These are phyloP conservation scores for Endotricha flammealis DNA, from an alignment of 2,888 invertebrate genomes.

Conservation along the genomic window DNA sequence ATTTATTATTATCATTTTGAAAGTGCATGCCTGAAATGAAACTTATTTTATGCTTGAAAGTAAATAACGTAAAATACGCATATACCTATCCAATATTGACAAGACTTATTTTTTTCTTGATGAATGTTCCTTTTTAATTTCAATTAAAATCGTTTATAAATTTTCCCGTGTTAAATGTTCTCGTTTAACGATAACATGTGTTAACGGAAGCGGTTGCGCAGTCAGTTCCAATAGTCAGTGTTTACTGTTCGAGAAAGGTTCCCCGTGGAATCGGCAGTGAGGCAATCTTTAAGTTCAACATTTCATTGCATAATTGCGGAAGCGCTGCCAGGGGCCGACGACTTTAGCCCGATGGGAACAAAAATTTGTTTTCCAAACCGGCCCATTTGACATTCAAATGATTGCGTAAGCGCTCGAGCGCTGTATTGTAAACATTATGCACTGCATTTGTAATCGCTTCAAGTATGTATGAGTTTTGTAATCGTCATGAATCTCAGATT, in stretches of 20 bases:
- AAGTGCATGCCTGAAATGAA: too few relatives aligned
- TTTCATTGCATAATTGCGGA: conserved; percentile 60
- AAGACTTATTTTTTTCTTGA: too few relatives aligned
- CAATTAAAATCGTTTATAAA: too few relatives aligned
- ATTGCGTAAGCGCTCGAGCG: conserved; percentile 47
- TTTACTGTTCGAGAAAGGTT: conserved; percentile 15
- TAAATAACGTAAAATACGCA: too few relatives aligned
- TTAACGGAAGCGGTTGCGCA: not conserved
- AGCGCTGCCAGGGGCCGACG: conserved; percentile 43
- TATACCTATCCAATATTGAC: too few relatives aligned
- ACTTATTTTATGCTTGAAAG: too few relatives aligned
- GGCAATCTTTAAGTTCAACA: conserved; percentile 49
- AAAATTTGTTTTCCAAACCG: conserved; percentile 53
- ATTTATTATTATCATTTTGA: too few relatives aligned
- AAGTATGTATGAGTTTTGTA: conserved; percentile 40
- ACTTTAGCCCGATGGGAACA: conserved; percentile 42
- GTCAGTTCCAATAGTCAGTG: conserved; percentile 1
- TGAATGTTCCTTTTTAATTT: too few relatives aligned
- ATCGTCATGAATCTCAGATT: conserved; percentile 16
- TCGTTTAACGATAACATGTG: too few relatives aligned
- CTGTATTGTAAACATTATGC: conserved; percentile 42
- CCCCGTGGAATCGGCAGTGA: conserved; percentile 31
- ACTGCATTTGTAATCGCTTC: conserved; percentile 42
- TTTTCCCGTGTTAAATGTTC: too few relatives aligned
- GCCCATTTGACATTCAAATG: conserved; percentile 57